phyloP scores from a whole-genome alignment of 23 tunicate genomes.

The Aplidium turbinatum region DNA sequence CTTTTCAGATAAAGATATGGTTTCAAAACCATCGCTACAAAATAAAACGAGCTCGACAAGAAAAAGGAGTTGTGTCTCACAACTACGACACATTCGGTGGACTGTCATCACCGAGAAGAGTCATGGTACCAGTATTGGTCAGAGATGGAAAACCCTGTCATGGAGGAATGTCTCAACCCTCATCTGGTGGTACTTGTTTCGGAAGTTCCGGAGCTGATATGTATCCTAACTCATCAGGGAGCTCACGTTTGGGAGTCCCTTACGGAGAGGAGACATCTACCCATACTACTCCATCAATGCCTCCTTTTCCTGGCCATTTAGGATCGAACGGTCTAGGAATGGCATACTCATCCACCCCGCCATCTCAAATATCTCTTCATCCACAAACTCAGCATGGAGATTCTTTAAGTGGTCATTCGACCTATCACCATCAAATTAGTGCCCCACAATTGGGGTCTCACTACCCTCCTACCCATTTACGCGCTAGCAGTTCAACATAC shows the following conservation, averaged over 20 bases:
- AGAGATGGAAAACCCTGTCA: constrained; percentile 68
- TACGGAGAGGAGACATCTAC: constrained; percentile 24
- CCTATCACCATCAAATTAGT: constrained; percentile 44
- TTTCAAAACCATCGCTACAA: constrained; percentile 88
- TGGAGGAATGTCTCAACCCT: constrained; percentile 19
- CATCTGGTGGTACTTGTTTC: constrained; percentile 18
- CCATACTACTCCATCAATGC: constrained; percentile 6
- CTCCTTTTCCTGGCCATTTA: constrained; percentile 27
- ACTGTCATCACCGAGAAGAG: constrained; percentile 57
- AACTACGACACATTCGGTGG: constrained; percentile 29
- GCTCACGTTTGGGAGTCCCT: constrained; percentile 12
- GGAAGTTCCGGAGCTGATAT: constrained; percentile 11
- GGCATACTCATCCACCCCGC: constrained; percentile 21
- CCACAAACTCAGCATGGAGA: constrained; percentile 13
- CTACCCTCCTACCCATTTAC: constrained; percentile 31
- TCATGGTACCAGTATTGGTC: constrained; percentile 65
- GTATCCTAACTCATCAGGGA: not conserved
- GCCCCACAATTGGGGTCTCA: constrained; percentile 41
- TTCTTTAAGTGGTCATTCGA: constrained; percentile 26
- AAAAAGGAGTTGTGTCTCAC: not conserved
- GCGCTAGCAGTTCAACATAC: constrained; percentile 42
- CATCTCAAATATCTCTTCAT: constrained; percentile 8
- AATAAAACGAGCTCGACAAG: constrained; percentile 66
- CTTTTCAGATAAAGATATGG: constrained; percentile 73
- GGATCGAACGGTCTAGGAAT: constrained; percentile 26